These are phyloP conservation scores for Lophochroa leadbeateri DNA, from an alignment of 2,113 vertebrate genomes.

Conservation along the genomic window DNA sequence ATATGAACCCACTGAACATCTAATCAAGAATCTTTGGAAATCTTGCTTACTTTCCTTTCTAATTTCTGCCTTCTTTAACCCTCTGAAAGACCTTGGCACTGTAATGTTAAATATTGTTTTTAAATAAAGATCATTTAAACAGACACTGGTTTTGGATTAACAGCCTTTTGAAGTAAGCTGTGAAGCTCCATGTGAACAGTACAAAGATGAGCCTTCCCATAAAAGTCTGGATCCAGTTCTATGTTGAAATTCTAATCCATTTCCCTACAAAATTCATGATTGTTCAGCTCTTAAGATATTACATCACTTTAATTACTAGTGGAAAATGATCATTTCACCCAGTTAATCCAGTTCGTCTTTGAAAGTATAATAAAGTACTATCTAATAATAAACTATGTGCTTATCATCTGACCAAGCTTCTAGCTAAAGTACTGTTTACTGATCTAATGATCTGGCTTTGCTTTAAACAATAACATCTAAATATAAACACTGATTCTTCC, in stretches of 20 bases:
- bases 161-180: not conserved
- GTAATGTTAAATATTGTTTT: not conserved
- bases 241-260: not conserved
- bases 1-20: not conserved
- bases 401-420: slow-evolving; percentile 61
- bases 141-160: not conserved
- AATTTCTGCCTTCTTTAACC: not conserved
- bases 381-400: slow-evolving; percentile 47
- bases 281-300: not conserved
- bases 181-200: not conserved
- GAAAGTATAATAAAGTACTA: slow-evolving; percentile 53
- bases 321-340: slow-evolving; percentile 37
- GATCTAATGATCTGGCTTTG: slow-evolving; percentile 54
- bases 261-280: not conserved
- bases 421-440: slow-evolving; percentile 55
- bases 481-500: slow-evolving; percentile 48
- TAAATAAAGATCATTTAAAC: not conserved
- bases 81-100: not conserved
- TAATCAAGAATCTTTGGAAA: not conserved
- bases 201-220: not conserved
- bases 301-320: slow-evolving; percentile 40
- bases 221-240: not conserved
- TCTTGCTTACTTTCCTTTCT: not conserved
- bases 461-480: slow-evolving; percentile 59
- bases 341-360: slow-evolving; percentile 45